Evolutionary conservation across 2,888 invertebrate genomes (phyloP), one percentile per base, ranked within the genome.

Genomic region (Agriopis aurantiaria): DNA sequence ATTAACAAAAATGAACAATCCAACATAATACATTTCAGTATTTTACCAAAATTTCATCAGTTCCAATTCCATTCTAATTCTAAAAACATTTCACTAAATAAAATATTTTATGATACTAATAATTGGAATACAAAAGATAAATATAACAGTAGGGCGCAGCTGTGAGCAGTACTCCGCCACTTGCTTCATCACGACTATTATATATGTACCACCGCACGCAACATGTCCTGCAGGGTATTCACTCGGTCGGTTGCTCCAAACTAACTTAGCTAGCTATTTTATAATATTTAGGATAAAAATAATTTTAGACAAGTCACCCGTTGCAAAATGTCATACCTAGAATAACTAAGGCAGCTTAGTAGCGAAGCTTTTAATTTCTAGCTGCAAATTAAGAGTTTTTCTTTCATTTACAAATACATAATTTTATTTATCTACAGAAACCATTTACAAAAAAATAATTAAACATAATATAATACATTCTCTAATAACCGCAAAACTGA

Each of bases 1-100:
- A 49, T 64, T 43, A 45, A 64, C 45, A 45, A 60, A 69, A 71
- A 66, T 73, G 70, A 74, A 75, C 69, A 76, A 71, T 75, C 69
- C 68, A 74, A 75, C 71, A 64, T 67, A 64, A 71, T 65, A 67
- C 63, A 56, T 51, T 63, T 60, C 43, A 45, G 14, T 45, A 46
- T 12, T 45, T 14, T 33, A 23, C 57, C 14, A 56, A 64, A 62
- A 64, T 60, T 48, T 59, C 14, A 11, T 48, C 43, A 41, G 41
- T n/a, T 57, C 14, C 52, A 55, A 52, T 46, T 51, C n/a, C 23
- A 40, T 52, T 8, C 12, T 56, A 65, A 52, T 62, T 56, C 57
- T 51, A 12, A 57, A 61, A 40, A 51, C n/a, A 59, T 41, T 56
- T 14, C 11, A 49, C 48, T 58, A 23, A 23, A 58, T 4, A 41